phyloP scores from a whole-genome alignment of 2,888 invertebrate genomes.

The Drosophila anomalata region DNA sequence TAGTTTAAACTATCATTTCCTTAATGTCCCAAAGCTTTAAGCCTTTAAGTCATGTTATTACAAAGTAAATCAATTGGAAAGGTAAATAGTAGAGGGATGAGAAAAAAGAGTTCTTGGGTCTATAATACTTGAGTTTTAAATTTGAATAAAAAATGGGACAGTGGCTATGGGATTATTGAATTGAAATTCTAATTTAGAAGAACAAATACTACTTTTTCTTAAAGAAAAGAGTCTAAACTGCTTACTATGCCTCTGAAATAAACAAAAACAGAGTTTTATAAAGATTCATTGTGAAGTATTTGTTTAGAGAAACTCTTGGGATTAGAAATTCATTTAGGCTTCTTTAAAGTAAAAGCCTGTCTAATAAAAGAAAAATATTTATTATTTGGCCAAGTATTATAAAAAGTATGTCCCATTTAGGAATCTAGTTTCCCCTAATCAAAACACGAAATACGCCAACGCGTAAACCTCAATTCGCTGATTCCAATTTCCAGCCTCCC shows the following conservation, averaged over 20 bases:
- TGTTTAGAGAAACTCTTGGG: neutral
- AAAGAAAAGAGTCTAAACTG: neutral
- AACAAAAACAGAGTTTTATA: neutral
- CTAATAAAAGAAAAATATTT: neutral
- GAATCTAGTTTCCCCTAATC: slow-evolving; percentile 10
- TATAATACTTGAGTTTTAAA: neutral
- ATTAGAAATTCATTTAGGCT: neutral
- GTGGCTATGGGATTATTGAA: neutral
- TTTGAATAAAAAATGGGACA: neutral
- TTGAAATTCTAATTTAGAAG: neutral
- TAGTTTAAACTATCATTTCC: neutral
- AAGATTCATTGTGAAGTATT: neutral
- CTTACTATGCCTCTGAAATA: neutral
- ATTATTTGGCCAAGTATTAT: slow-evolving; percentile 4
- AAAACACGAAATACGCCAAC: slow-evolving; percentile 37
- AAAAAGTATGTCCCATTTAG: slow-evolving; percentile 13
- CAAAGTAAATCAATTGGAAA: neutral
- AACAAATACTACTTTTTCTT: neutral
- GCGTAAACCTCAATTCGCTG: slow-evolving; percentile 44
- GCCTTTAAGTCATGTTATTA: neutral
- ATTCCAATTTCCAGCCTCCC: slow-evolving; percentile 8
- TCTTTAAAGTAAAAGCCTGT: neutral
- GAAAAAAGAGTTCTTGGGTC: neutral
- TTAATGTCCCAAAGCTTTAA: neutral
- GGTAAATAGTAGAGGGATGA: neutral